Base-by-base conservation (phyloP, 1,140 invertebrate genomes). In the Melipona quadrifasciata region DNA sequence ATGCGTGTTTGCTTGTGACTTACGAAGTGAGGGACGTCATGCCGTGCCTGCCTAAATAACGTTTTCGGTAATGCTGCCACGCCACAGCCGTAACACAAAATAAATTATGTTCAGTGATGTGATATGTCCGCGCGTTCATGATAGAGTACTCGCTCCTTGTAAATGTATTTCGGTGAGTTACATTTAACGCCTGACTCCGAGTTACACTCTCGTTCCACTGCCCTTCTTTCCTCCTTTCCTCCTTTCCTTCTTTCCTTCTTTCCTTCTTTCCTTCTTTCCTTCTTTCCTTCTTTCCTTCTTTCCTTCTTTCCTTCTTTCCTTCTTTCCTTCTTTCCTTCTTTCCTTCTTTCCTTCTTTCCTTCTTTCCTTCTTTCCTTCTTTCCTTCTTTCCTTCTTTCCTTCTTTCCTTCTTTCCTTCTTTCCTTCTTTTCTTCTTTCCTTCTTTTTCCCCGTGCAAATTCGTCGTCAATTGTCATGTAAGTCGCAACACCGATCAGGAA, bases 121-220 rank as follows among this genome's bases (percentile, higher is more conserved):
- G 89, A 90, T 90, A 86, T 90, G 75, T 81, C 78, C 65, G 79
- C 70, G 58, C 65, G 80, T 86, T 75, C 71, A 82, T 87, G 75
- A 86, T 88, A 83, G 84, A 81, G 80, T 87, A 90, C 84, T 90
- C 86, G 86, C 77, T 84, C 86, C 80, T 89, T 90, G 88, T 92
- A 91, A 86, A 92, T 92, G 91, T 89, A 91, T 92, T 87, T 91
- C 88, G 91, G 91, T 92, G 78, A 92, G 91, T 92, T 85, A 82
- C 55, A 75, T 73, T 71, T 80, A 47, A 47, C 34, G 27, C 61
- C 64, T 68, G 58, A 5, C 31, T 34, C 75, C 21, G 39, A 73
- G 83, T 72, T 76, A 65, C 31, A 58, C 16, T 57, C 64, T 21
- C 39, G 39, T 75, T 24, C 16, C 55, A 19, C 39, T 65, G 72